phyloP scores from a whole-genome alignment of 1,140 invertebrate species.

The Halyomorpha halys region DNA sequence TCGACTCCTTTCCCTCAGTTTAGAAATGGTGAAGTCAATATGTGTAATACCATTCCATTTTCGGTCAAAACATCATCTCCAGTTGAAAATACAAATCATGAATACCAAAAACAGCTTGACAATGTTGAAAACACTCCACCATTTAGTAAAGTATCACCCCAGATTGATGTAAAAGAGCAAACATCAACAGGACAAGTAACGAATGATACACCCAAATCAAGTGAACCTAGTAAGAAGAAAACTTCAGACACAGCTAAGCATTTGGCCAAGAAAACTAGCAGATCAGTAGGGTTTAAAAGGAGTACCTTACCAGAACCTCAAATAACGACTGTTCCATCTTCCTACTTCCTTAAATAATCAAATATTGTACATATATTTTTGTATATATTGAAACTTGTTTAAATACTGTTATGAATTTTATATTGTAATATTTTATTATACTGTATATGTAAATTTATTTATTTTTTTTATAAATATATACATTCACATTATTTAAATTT shows the following conservation, averaged over 20 bases:
- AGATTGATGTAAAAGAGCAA: not conserved
- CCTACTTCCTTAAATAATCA: constrained; percentile 24
- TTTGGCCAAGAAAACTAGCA: not conserved
- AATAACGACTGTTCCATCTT: constrained; percentile 21
- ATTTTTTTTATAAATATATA: too few species aligned
- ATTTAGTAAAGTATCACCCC: too few species aligned
- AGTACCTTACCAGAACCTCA: constrained; percentile 11
- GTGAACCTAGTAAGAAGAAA: constrained; percentile 8
- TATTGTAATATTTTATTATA: too few species aligned
- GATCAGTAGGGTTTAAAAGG: constrained; percentile 22
- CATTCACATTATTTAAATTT: too few species aligned
- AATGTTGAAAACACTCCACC: too few species aligned
- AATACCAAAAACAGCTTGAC: too few species aligned
- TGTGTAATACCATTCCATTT: not conserved
- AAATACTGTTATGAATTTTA: too few species aligned
- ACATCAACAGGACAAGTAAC: not conserved
- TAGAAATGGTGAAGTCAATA: not conserved
- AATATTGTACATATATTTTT: too few species aligned
- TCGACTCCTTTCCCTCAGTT: constrained; percentile 19
- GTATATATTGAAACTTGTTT: too few species aligned
- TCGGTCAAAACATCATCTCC: not conserved
- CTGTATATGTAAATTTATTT: too few species aligned
- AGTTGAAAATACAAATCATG: not conserved
- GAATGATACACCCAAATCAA: constrained; percentile 1
- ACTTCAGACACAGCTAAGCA: not conserved